phyloP scores from a whole-genome alignment of 1,140 invertebrate species.

The Drosophila eugracilis region DNA sequence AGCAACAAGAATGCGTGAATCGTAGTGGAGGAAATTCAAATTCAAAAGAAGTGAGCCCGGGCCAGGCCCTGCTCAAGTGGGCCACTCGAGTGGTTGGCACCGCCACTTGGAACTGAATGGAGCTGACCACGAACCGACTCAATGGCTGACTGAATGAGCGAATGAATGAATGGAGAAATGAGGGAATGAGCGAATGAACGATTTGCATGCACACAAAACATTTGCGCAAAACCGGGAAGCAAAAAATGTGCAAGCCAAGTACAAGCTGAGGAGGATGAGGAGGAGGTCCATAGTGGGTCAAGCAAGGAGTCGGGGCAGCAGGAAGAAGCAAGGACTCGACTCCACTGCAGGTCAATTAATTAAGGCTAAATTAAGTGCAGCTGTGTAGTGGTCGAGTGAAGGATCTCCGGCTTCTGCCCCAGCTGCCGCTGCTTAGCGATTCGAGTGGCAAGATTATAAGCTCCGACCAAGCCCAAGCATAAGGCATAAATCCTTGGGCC shows the following conservation, averaged over 20 bases:
- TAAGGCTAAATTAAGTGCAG: slow-evolving; percentile 81
- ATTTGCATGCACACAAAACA: slow-evolving; percentile 81
- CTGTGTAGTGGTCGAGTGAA: slow-evolving; percentile 54
- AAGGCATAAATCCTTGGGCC: slow-evolving; percentile 64
- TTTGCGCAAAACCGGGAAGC: slow-evolving; percentile 57
- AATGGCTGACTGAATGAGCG: slow-evolving; percentile 26
- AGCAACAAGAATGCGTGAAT: slow-evolving; percentile 1
- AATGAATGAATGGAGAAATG: slow-evolving; percentile 32
- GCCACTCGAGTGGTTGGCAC: slow-evolving; percentile 58
- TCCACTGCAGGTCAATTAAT: slow-evolving; percentile 80
- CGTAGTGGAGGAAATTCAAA: slow-evolving; percentile 34
- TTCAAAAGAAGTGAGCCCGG: slow-evolving; percentile 59
- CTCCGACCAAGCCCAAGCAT: slow-evolving; percentile 34
- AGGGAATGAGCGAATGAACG: slow-evolving; percentile 57
- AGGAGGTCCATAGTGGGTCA: background rate
- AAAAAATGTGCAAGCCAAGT: slow-evolving; percentile 38
- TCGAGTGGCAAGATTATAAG: slow-evolving; percentile 78
- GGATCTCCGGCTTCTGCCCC: slow-evolving; percentile 46
- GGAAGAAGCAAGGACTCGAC: slow-evolving; percentile 49
- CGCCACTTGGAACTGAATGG: slow-evolving; percentile 65
- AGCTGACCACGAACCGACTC: slow-evolving; percentile 59
- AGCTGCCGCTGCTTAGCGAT: slow-evolving; percentile 65
- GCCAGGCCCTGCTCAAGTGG: slow-evolving; percentile 63
- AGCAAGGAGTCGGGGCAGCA: background rate
- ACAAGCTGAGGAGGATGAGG: background rate